Evolutionary conservation across 2,888 invertebrate species (phyloP), one percentile per base, ranked within the genome.

Genomic region (Boloria selene): DNA sequence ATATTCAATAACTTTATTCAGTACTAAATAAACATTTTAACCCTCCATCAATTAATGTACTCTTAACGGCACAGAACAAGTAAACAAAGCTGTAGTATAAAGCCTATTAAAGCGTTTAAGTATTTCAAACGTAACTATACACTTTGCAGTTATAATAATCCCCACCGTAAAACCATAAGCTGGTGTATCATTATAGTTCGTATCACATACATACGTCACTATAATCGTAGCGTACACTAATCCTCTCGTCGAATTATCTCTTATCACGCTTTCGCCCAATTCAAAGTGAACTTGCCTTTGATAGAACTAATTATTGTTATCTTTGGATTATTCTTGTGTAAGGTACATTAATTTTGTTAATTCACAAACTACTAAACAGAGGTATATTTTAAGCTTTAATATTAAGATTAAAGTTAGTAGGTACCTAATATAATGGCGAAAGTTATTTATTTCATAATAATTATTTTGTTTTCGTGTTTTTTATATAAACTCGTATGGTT

Each of bases 221-320:
- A 58, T 69, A 64, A 71, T 71, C 71, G 65, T 67, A 62, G 65
- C 63, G 60, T 51, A 58, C 60, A 52, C 62, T 70, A 67, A 70
- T 70, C 67, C 67, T 38, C 51, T 50, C 59, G 63, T 58, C 58
- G 67, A 65, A 61, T 69, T 71, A 67, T 69, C 67, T 69, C 61
- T 56, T 65, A 64, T 67, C 69, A 50, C 53, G 42, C 26, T 10
- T 38, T 7, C 10, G 31, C 47, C 18, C 55, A 50, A 65, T 67
- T 67, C 67, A 52, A 56, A 18, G 56, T 56, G n/a, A 45, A 56
- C 45, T 56, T 45, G 45, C n/a, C 5, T 13, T 22, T 5, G 45
- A 26, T n/a, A 45, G 56, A 22, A 13, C 4, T 53, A 5, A 16
- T 52, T 52, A 52, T 16, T 26, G 31, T 31, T 14, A 16, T n/a